Evolutionary conservation across 92 coral and sea anemone genomes (phyloP).

Genomic region (Siderastrea siderea): DNA sequence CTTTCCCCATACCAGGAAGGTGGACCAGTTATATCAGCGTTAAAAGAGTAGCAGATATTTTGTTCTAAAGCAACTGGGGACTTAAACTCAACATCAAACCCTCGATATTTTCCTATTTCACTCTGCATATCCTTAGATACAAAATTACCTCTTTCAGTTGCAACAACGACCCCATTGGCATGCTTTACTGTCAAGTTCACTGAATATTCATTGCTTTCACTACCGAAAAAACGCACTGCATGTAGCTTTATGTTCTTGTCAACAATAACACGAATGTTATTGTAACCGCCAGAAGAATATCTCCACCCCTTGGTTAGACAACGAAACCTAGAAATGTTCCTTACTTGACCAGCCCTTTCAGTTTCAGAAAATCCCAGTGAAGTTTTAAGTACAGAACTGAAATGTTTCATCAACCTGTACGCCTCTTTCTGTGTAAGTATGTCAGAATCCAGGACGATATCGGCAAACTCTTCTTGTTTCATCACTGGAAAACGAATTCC

Average conservation of each 20-base stretch:
- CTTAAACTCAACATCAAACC: background rate
- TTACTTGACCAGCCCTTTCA: background rate
- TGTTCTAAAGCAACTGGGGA: background rate
- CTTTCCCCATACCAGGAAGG: background rate
- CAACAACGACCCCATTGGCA: background rate
- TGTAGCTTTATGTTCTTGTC: background rate
- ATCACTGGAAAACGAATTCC: constrained; percentile 12
- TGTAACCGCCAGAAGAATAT: background rate
- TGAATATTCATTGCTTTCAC: background rate
- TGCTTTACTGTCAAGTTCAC: background rate
- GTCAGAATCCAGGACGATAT: background rate
- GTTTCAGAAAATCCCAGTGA: background rate
- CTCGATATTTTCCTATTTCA: background rate
- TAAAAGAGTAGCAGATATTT: background rate
- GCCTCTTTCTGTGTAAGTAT: background rate
- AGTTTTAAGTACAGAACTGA: background rate
- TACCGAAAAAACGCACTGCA: constrained; percentile 1
- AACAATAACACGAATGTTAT: background rate
- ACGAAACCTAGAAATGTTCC: background rate
- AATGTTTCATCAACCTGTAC: background rate
- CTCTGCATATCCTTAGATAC: background rate
- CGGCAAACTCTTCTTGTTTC: constrained; percentile 3
- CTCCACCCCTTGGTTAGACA: background rate
- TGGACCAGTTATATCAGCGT: background rate
- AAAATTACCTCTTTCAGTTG: background rate